Conservation (phyloP, 2,113 vertebrate genomes). For the Neolamprologus sp. region DNA sequence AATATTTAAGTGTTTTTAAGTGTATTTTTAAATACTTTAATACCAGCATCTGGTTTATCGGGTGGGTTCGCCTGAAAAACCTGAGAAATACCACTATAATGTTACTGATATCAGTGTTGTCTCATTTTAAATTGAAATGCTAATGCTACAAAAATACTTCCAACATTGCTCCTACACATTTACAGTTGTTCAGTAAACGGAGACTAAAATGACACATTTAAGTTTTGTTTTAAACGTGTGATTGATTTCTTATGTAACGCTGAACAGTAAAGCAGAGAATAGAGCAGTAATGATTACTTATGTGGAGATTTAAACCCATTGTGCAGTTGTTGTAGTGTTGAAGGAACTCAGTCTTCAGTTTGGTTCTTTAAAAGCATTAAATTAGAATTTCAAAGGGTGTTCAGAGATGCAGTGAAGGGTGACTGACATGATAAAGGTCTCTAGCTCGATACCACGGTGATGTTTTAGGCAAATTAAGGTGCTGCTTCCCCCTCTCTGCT, state of each 20-base stretch:
- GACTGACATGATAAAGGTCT: neutral
- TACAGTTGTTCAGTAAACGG: neutral
- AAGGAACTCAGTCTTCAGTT: neutral
- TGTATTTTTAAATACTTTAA: neutral
- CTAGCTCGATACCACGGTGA: neutral
- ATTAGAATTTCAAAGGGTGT: neutral
- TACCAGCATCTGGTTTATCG: fast-evolving
- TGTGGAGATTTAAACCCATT: neutral
- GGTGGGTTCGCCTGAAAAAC: neutral
- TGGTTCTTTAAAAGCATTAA: neutral
- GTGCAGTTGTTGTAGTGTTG: neutral
- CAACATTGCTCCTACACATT: neutral
- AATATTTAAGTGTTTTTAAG: neutral
- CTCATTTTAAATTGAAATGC: neutral
- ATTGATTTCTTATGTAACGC: neutral
- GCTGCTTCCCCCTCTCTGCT: neutral
- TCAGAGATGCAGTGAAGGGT: neutral
- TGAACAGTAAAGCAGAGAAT: neutral
- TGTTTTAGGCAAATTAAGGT: neutral
- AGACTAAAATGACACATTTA: neutral
- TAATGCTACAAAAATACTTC: neutral
- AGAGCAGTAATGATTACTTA: neutral
- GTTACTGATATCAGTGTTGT: neutral
- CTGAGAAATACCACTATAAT: neutral
- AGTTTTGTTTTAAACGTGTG: neutral